Base-by-base conservation (phyloP, 2,797 vertebrate species). In the Danio kyathit region DNA sequence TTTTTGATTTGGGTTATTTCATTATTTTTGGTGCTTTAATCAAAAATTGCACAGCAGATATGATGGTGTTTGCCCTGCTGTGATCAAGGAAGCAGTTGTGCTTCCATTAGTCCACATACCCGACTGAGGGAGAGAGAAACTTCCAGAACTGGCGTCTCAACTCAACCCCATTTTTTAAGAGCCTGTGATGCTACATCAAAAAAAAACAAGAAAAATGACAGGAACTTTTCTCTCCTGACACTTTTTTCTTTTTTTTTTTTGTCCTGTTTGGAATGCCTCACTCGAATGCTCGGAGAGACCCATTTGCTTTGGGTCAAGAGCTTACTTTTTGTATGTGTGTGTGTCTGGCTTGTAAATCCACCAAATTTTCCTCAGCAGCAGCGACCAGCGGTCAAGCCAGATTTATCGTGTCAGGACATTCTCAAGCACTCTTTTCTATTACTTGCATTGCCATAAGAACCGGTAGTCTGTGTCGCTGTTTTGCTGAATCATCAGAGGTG, bases 401-500 rank as follows among this genome's bases (percentile, higher is more conserved):
- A 83, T 83, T 73, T 79, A 74, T 65, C 21, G 49, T 63, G 65
- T 64, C 74, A 76, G 66, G 10, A 67, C n/a, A 9, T 51, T 75
- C 72, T 74, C 41, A 59, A 43, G 61, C 71, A 74, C 60, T 79
- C 57, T 61, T 48, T 69, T 73, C 56, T 76, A 76, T 82, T 51
- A 76, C 75, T 56, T 29, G 19, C 52, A 46, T 57, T 65, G 75
- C 40, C 40, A 44, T 77, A 46, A 67, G 38, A 79, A 74, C 54
- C 6, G 1, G 5, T 74, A 60, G 13, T 60, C 56, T 57, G 29
- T 52, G 21, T 65, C 0, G 11, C 29, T 60, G 17, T 61, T 56
- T 60, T 71, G 74, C 78, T 76, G 82, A 84, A 76, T 72, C 78
- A 78, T 56, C 52, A n/a, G 41, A 60, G 73, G 67, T 83, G 81